These are phyloP conservation scores for Pseudobourletiella spinata DNA, from an alignment of 1,140 invertebrate genomes.

Conservation along the genomic window DNA sequence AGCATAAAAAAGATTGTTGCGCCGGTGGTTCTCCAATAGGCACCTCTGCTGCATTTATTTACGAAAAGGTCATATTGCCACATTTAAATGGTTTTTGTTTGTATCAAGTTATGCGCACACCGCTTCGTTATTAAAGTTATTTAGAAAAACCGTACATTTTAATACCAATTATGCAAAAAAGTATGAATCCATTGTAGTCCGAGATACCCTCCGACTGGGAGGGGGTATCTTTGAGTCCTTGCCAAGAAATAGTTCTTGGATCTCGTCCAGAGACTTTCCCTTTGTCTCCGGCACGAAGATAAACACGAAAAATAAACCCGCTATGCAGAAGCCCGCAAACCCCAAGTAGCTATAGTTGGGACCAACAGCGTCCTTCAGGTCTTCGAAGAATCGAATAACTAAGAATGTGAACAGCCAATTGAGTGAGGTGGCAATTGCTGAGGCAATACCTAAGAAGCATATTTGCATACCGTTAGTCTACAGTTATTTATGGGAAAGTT, in stretches of 20 bases:
- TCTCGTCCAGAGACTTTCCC: conserved; percentile 64
- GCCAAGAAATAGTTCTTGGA: conserved; percentile 46
- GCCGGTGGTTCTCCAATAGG: too few species aligned
- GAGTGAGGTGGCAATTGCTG: conserved; percentile 43
- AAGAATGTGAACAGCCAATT: conserved; percentile 50
- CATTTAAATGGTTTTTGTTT: too few species aligned
- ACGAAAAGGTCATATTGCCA: too few species aligned
- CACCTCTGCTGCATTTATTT: too few species aligned
- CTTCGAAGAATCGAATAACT: conserved; percentile 46
- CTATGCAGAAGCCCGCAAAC: conserved; percentile 59
- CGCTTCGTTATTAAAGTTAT: too few species aligned
- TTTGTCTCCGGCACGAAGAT: conserved; percentile 73
- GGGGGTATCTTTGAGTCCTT: neutral
- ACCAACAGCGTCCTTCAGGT: conserved; percentile 28
- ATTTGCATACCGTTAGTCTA: too few species aligned
- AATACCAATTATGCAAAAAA: conserved; percentile 1
- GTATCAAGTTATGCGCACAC: too few species aligned
- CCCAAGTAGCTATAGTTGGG: conserved; percentile 58
- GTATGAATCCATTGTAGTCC: neutral
- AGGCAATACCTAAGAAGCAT: conserved; percentile 39
- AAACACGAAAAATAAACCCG: conserved; percentile 53
- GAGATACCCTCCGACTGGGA: neutral
- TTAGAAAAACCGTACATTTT: neutral
- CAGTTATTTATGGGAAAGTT: too few species aligned
- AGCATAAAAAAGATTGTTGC: too few species aligned